phyloP scores from a whole-genome alignment of 2,888 invertebrate genomes.

The Thymelicus lineola region DNA sequence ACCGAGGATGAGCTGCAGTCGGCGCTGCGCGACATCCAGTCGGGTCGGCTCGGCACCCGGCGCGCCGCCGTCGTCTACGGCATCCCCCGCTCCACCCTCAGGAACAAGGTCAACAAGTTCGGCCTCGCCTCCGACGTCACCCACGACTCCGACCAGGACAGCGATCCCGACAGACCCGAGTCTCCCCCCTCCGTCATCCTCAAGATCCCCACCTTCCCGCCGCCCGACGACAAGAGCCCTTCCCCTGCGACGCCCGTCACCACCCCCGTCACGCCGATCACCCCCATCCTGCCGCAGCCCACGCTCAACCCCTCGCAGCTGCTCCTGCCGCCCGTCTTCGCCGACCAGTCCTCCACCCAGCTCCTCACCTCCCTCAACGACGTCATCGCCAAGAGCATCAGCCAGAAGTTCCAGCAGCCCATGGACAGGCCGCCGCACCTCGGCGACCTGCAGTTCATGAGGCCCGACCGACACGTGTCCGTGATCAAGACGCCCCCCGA shows the following conservation, averaged over 20 bases:
- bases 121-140: constrained; percentile 87
- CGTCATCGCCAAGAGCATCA: constrained; percentile 96
- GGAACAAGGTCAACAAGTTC: constrained; percentile 96
- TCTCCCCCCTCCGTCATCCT: constrained; percentile 92
- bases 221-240: constrained; percentile 77
- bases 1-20: constrained; percentile 98
- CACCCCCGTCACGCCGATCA: constrained; percentile 75
- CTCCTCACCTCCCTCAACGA: constrained; percentile 90
- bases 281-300: constrained; percentile 74
- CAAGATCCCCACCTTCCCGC: constrained; percentile 96
- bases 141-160: constrained; percentile 86
- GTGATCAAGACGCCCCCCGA: constrained; percentile 87
- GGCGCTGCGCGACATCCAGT: constrained; percentile 97
- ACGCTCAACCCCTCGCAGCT: constrained; percentile 71
- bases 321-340: constrained; percentile 75
- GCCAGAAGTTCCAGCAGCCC: constrained; percentile 91
- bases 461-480: constrained; percentile 81
- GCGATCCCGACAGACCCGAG: constrained; percentile 71
- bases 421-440: constrained; percentile 78
- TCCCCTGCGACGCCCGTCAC: constrained; percentile 77
- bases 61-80: constrained; percentile 98
- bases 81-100: constrained; percentile 97
- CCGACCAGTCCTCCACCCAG: constrained; percentile 85
- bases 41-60: constrained; percentile 95
- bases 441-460: constrained; percentile 67